Evolutionary conservation across 2,888 invertebrate species (phyloP).

Genomic region (Metacarcinus magister): DNA sequence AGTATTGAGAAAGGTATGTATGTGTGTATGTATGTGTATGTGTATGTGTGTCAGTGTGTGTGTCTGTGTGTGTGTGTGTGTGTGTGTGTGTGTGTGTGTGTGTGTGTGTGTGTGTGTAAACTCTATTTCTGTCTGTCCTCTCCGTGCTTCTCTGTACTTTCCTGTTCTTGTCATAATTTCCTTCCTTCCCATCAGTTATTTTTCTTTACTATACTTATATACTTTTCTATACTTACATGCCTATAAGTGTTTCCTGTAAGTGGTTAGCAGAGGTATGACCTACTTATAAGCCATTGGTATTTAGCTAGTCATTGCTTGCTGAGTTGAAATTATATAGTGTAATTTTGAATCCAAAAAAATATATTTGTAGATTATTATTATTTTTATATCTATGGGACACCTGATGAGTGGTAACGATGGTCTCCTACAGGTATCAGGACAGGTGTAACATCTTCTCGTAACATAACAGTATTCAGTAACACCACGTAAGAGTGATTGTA

Average conservation of each 20-base stretch:
- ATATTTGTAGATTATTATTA: too few relatives aligned
- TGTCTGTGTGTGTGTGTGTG: conserved; percentile 36
- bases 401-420: background rate
- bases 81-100: background rate
- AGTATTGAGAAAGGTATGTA: conserved; percentile 61
- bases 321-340: too few relatives aligned
- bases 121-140: too few relatives aligned
- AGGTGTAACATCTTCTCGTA: background rate
- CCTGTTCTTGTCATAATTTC: background rate
- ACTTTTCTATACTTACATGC: background rate
- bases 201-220: background rate
- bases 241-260: too few relatives aligned
- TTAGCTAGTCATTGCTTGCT: too few relatives aligned
- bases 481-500: too few relatives aligned
- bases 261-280: too few relatives aligned
- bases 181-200: background rate
- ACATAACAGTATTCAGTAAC: too few relatives aligned
- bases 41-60: conserved; percentile 35
- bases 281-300: too few relatives aligned
- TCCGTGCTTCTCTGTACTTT: too few relatives aligned
- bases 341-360: too few relatives aligned
- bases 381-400: background rate
- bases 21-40: background rate
- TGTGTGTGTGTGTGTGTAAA: too few relatives aligned
- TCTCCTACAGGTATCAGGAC: background rate